Percentiles rank a stretch among this genome's conserved stretches.
These are phyloP conservation scores for Chaetodon auriga DNA, from an alignment of 2,113 vertebrate species.

Conservation along the genomic window DNA sequence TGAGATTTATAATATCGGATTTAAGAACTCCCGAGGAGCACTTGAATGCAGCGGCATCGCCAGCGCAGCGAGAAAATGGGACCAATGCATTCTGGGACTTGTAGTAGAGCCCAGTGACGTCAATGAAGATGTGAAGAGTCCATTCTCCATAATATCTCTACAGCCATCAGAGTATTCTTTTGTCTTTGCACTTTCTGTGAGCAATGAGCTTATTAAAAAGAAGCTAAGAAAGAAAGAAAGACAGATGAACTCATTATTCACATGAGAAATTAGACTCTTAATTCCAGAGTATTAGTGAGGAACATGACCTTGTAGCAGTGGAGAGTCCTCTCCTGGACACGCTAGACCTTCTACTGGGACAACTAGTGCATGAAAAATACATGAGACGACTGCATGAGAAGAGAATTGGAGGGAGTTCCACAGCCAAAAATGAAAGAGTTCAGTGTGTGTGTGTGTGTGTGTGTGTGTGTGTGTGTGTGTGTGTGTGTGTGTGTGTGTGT, in stretches of 20 bases:
- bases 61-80: constrained; percentile 37
- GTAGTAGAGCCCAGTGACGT: constrained; percentile 69
- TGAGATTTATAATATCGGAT: fast-evolving
- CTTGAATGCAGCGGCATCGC: constrained; percentile 60
- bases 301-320: constrained; percentile 56
- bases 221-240: background rate
- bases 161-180: background rate
- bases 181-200: background rate
- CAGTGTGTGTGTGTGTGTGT: background rate
- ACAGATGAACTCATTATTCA: background rate
- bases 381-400: constrained; percentile 35
- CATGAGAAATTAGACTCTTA: background rate
- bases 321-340: constrained; percentile 13
- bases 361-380: constrained; percentile 66
- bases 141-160: background rate
- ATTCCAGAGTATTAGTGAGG: constrained; percentile 11
- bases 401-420: constrained; percentile 42
- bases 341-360: constrained; percentile 35
- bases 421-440: constrained; percentile 39
- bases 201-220: background rate
- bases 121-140: constrained; percentile 1
- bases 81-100: constrained; percentile 77
- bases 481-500: constrained; percentile 3
- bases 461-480: too few relatives aligned
- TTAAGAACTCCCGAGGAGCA: background rate